Evolutionary conservation across 2,113 vertebrate genomes (phyloP).

Genomic region (Alectura lathami): DNA sequence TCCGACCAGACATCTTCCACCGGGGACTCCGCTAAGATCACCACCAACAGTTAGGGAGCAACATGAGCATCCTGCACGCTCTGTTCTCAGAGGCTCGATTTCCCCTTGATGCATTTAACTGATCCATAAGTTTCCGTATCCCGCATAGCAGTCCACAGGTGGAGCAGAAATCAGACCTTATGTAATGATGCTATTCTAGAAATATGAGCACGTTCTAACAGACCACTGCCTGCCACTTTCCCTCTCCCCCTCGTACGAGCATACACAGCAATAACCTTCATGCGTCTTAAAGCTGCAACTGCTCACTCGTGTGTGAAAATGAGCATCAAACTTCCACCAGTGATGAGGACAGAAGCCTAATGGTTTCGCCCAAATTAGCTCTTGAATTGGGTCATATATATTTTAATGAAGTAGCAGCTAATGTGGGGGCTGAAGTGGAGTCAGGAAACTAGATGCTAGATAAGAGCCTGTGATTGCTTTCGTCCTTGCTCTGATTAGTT

Average conservation of each 20-base stretch:
- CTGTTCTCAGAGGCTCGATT: not conserved
- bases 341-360: conserved; percentile 55
- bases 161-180: not conserved
- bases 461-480: conserved; percentile 35
- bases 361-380: conserved; percentile 60
- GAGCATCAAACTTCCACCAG: conserved; percentile 30
- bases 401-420: conserved; percentile 62
- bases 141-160: not conserved
- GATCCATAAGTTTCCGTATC: not conserved
- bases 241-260: not conserved
- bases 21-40: not conserved
- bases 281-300: conserved; percentile 56
- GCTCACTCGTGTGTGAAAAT: conserved; percentile 59
- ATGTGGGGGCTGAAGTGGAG: not conserved
- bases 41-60: not conserved
- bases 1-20: not conserved
- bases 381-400: conserved; percentile 50
- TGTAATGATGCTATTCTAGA: not conserved
- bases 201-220: not conserved
- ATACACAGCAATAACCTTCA: conserved; percentile 53
- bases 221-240: not conserved
- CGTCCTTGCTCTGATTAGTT: conserved; percentile 64
- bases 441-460: conserved; percentile 26
- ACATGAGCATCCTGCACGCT: not conserved
- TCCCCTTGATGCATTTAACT: not conserved